Base-by-base conservation (phyloP, 2,888 invertebrate genomes). In the Noctua janthina region DNA sequence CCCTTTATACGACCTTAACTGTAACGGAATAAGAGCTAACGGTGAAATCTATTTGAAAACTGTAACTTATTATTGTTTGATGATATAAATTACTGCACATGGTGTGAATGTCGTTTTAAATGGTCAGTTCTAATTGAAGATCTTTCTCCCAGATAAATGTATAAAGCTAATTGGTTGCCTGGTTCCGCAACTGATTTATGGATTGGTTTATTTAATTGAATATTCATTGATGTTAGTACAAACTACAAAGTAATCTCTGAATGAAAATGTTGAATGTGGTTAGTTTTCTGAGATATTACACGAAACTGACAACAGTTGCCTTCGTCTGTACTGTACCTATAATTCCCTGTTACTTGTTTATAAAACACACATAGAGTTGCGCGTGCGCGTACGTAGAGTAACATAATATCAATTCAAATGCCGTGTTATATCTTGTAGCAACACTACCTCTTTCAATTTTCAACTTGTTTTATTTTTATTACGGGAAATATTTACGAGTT, bases 391-490 rank as follows among this genome's bases (percentile, higher is more conserved):
- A 71, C 75, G 54, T 69, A 77, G 39, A 72, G 78, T 64, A 82
- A 86, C 82, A 83, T 77, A 82, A 84, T 83, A 87, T 87, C 89
- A 83, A 89, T 89, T 88, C 84, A 88, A 83, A 59, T 81, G 82
- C 83, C 73, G 56, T 56, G 46, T 87, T 79, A 87, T 82, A 90
- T 87, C 83, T 89, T 82, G 73, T 69, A 66, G 62, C 74, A 69
- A 82, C 83, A 83, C 81, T 68, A 76, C 29, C 73, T 78, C 76
- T 85, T 88, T 85, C 69, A 83, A 84, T 88, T 85, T 87, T 77
- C 80, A 84, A 78, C 71, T 81, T 79, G 84, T 87, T 86, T 88
- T 87, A 79, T 86, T 88, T 88, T 88, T 87, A 83, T 83, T 85
- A 86, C 78, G 78, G 81, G 76, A 82, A 70, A 83, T 88, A 82